Base-by-base conservation (phyloP, 2,888 invertebrate species). In the Caenorhabditis uteleia region DNA sequence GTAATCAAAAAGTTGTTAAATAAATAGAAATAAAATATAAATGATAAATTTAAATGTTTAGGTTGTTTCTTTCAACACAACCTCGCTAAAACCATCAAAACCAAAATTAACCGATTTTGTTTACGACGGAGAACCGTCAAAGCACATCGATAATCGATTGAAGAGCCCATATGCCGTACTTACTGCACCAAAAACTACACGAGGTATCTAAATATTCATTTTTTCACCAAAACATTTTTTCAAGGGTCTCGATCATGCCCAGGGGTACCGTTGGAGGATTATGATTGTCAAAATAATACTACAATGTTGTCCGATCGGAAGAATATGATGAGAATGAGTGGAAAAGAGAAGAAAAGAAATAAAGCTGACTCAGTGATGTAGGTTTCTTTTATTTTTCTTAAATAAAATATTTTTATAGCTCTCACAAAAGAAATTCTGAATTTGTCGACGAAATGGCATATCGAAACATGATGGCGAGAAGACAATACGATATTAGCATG, bases 121-220 rank as follows among this genome's bases (percentile, higher is more conserved):
- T 12, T 60, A 55, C 27, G 43, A 16, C 14, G 59, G 59, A 4
- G 55, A 66, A 25, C 44, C 48, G 12, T 47, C 42, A 18, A 43
- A 43, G 18, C 53, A 56, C 23, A 49, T 56, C n/a, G 59, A 66
- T 56, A 34, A 40, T 16, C 39, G 48, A 7, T 29, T 71, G 20
- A 59, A 59, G 43, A 73, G 64, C 38, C 73, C 73, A n/a, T 73
- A 73, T 60, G 49, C 59, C 31, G 69, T 73, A 14, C 51, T 73
- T 5, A 68, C 73, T n/a, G 50, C 38, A 10, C 70, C 70, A 8
- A 73, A 70, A 57, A 65, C 47, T 6, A 59, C 50, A 3, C 60
- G 51, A 67, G 68, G 70, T 70, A 3, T 27, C 20, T 10, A 27
- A 36, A 18, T 27, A 12, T 33, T 26, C 33, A n/a, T 23, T 16